These are phyloP conservation scores for Mastigias papua DNA, from an alignment of 30 jellyfish, hydroid and myxozoan genomes.

Conservation along the genomic window DNA sequence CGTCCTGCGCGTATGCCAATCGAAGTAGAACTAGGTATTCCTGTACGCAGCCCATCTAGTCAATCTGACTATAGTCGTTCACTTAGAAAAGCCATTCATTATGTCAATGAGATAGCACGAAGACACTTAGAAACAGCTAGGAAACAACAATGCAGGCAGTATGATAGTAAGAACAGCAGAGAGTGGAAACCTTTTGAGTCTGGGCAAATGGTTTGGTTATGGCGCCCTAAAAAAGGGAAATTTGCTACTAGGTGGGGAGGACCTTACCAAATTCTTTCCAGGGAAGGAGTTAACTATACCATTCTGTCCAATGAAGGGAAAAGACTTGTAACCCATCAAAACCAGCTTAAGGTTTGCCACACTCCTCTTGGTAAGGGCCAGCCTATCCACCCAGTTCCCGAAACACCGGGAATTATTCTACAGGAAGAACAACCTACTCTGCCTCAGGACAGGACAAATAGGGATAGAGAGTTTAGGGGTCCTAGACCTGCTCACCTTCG, in stretches of 20 bases:
- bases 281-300: conserved; percentile 44
- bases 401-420: conserved; percentile 38
- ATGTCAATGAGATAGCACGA: conserved; percentile 35
- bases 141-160: conserved; percentile 38
- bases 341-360: conserved; percentile 63
- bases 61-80: conserved; percentile 65
- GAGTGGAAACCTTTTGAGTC: conserved; percentile 49
- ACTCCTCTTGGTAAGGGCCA: conserved; percentile 48
- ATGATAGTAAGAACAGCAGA: conserved; percentile 29
- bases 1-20: conserved; percentile 69
- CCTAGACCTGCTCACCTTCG: conserved; percentile 68
- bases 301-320: conserved; percentile 46
- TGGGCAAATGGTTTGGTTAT: conserved; percentile 62
- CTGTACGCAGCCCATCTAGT: conserved; percentile 36
- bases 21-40: conserved; percentile 55
- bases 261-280: conserved; percentile 44
- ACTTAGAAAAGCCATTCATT: conserved; percentile 53
- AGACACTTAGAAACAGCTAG: conserved; percentile 35
- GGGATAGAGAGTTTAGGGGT: conserved; percentile 14
- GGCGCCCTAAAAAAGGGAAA: conserved; percentile 59
- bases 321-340: conserved; percentile 42
- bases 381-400: conserved; percentile 52
- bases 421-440: neutral
- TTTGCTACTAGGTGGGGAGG: conserved; percentile 52
- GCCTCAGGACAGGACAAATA: neutral